Evolutionary conservation across 2,888 invertebrate genomes (phyloP), one percentile per base, ranked within the genome.

Genomic region (Tethea ocularis): DNA sequence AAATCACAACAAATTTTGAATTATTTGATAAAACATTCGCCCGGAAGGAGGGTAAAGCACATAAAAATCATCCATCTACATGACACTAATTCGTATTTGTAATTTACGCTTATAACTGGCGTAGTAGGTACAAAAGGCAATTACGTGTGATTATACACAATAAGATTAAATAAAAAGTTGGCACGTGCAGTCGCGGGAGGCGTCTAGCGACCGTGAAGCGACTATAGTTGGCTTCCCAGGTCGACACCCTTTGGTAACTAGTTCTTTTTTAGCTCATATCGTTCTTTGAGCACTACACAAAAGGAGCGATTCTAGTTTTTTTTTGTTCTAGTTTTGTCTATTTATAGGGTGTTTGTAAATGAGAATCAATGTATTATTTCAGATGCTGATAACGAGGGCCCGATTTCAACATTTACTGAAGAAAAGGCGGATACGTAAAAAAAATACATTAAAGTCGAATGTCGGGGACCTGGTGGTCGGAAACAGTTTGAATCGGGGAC

Each of bases 201-300:
- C 56, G 61, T n/a, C 56, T 53, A 56, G 53, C 56, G 61, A 58
- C 61, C 61, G 61, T 61, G 61, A 61, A 61, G 58, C 54, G 23
- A 26, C 57, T 33, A 38, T 38, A 53, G 56, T 56, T 56, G 52
- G 53, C 36, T 53, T 58, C 61, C 58, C 61, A 51, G 59, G 62
- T 59, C 59, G 62, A 62, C 57, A 62, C 59, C 62, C 41, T 51
- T 52, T 57, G 38, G 57, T 57, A 62, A 57, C 57, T 57, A 57
- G 52, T 36, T 13, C 29, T 55, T 62, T 59, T 62, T 51, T 52
- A 23, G 15, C 22, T 36, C 17, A 51, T 57, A 23, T 46, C 53
- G 52, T 20, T 20, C 46, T 20, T 46, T 20, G 46, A 46, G 46
- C 20, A 20, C 20, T 15, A 15, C 26, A 53, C 29, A 53, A 53